Conservation (phyloP, 2,797 vertebrate genomes). For the Sandelia bainsii region DNA sequence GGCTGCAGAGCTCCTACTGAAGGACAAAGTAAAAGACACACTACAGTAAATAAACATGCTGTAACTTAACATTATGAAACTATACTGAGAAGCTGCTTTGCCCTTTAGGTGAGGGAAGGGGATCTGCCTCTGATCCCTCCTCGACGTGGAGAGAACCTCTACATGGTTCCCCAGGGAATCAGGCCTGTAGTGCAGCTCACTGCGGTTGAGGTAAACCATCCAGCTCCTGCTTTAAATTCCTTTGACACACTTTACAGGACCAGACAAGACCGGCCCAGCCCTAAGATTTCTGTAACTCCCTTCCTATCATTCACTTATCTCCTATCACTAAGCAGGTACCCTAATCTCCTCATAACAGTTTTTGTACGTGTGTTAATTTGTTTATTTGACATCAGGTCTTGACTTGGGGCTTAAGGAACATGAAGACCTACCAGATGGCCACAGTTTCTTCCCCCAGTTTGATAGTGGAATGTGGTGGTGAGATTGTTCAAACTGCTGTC, state of each 20-base stretch:
- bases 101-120: slow-evolving; percentile 58
- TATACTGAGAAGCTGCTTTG: slow-evolving; percentile 8
- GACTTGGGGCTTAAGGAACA: slow-evolving; percentile 97
- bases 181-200: slow-evolving; percentile 94
- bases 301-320: background rate
- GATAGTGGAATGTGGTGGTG: slow-evolving; percentile 94
- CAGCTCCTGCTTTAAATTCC: background rate
- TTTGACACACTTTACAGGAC: slow-evolving; percentile 27
- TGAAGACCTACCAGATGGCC: slow-evolving; percentile 96
- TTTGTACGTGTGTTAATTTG: slow-evolving; percentile 8
- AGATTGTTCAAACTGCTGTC: slow-evolving; percentile 91
- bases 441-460: slow-evolving; percentile 92
- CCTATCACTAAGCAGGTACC: no score
- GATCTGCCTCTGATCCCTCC: slow-evolving; percentile 90
- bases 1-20: slow-evolving; percentile 93
- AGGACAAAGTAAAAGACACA: slow-evolving; percentile 85
- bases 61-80: background rate
- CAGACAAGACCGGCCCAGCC: slow-evolving; percentile 52
- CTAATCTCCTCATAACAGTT: background rate
- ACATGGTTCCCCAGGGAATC: slow-evolving; percentile 97
- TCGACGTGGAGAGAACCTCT: slow-evolving; percentile 88
- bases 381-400: slow-evolving; percentile 85
- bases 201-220: slow-evolving; percentile 78
- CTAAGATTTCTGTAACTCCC: background rate
- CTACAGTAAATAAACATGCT: background rate